A percentile compares a stretch with the other conserved stretches of the same genome.
Evolutionary conservation across 2,888 invertebrate genomes (phyloP).

Genomic region (Pseudoips prasinana): DNA sequence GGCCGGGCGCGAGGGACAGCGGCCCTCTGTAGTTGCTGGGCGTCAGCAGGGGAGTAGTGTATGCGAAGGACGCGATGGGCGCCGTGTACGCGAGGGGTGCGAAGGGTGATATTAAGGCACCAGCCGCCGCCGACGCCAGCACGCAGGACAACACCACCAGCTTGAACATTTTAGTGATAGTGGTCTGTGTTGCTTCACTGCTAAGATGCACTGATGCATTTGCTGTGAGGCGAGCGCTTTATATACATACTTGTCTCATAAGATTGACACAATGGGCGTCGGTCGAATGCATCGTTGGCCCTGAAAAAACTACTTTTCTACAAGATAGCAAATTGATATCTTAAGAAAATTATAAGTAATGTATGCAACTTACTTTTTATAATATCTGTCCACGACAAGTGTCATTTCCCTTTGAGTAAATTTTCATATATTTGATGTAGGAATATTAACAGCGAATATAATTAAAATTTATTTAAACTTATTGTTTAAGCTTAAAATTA

Average conservation of each 20-base stretch:
- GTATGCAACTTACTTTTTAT: too few relatives aligned
- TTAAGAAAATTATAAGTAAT: too few relatives aligned
- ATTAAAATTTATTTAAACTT: too few relatives aligned
- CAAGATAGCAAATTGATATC: too few relatives aligned
- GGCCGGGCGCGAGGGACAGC: conserved; percentile 68
- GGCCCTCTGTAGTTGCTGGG: conserved; percentile 64
- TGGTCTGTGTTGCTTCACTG: conserved; percentile 66
- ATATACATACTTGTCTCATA: conserved; percentile 49
- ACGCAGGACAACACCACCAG: conserved; percentile 84
- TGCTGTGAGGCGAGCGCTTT: conserved; percentile 33
- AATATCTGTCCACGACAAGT: too few relatives aligned
- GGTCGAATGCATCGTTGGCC: conserved; percentile 14
- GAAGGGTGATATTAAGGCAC: conserved; percentile 24
- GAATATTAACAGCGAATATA: too few relatives aligned
- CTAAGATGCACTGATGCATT: conserved; percentile 56
- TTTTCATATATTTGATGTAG: too few relatives aligned
- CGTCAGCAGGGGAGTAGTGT: conserved; percentile 20
- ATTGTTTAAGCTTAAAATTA: too few relatives aligned
- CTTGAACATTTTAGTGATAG: conserved; percentile 68
- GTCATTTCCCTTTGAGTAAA: too few relatives aligned
- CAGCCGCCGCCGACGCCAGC: conserved; percentile 78
- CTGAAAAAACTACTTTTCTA: conserved; percentile 25
- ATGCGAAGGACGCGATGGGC: conserved; percentile 36
- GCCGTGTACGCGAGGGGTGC: conserved; percentile 22
- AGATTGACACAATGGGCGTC: conserved; percentile 36